Evolutionary conservation across 2,113 vertebrate species (phyloP).

Genomic region (Phaetusa simplex): DNA sequence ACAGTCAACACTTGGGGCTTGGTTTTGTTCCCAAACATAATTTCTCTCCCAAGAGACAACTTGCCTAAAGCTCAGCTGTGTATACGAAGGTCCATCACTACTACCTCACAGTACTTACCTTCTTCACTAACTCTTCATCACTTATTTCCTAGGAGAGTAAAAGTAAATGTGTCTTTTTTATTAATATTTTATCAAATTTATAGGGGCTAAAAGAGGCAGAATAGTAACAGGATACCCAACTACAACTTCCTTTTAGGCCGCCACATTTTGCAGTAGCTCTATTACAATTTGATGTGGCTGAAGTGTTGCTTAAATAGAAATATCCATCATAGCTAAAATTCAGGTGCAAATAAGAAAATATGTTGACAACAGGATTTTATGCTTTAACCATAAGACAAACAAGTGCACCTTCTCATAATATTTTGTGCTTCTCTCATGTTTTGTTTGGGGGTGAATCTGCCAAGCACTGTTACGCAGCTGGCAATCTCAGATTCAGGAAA

Average conservation of each 20-base stretch:
- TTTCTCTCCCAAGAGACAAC: neutral
- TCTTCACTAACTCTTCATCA: neutral
- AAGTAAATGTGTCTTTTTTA: neutral
- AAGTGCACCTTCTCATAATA: neutral
- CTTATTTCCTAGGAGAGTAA: neutral
- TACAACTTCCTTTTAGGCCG: neutral
- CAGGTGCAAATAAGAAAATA: neutral
- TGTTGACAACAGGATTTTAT: neutral
- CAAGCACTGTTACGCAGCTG: neutral
- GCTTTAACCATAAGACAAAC: neutral
- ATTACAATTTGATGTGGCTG: neutral
- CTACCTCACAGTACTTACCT: neutral
- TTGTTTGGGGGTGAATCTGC: neutral
- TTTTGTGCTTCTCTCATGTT: neutral
- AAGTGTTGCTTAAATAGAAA: neutral
- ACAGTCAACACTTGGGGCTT: neutral
- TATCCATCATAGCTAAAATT: neutral
- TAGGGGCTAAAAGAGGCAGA: neutral
- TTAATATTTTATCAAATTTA: neutral
- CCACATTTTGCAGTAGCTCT: neutral
- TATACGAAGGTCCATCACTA: neutral
- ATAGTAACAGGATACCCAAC: neutral
- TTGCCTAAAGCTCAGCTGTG: neutral
- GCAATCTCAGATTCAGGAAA: neutral
- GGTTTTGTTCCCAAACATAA: neutral